Evolutionary conservation across 2,888 invertebrate species (phyloP).

Genomic region (Metalampra italica): DNA sequence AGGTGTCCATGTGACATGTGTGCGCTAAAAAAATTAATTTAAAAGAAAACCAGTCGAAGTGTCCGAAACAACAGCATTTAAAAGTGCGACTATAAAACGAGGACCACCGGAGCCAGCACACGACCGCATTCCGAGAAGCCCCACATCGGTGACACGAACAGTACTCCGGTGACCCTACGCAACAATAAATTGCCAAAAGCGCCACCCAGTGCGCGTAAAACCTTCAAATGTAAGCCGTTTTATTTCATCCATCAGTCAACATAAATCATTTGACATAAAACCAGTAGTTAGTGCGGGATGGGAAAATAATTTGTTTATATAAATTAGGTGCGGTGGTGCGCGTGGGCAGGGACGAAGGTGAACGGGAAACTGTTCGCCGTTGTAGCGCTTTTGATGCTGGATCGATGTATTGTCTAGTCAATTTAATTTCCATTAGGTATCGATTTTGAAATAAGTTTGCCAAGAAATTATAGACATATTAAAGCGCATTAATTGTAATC

Average conservation of each 20-base stretch:
- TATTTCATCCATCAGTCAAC: slow-evolving; percentile 27
- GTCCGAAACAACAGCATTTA: slow-evolving; percentile 28
- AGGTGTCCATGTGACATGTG: neutral
- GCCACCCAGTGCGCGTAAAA: slow-evolving; percentile 21
- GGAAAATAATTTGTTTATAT: slow-evolving; percentile 66
- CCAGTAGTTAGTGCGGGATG: slow-evolving; percentile 61
- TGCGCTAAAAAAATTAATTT: neutral
- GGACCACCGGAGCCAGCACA: slow-evolving; percentile 36
- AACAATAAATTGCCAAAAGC: slow-evolving; percentile 23
- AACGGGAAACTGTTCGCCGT: slow-evolving; percentile 33
- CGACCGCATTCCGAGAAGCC: slow-evolving; percentile 38
- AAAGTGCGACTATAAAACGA: slow-evolving; percentile 39
- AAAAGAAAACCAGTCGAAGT: slow-evolving; percentile 15
- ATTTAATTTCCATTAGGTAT: neutral
- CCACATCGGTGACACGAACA: slow-evolving; percentile 26
- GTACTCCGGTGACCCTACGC: slow-evolving; percentile 33
- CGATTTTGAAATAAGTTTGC: too few relatives aligned
- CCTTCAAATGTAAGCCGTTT: slow-evolving; percentile 19
- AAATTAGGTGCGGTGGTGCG: slow-evolving; percentile 47
- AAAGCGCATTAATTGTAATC: too few relatives aligned
- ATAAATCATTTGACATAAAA: slow-evolving; percentile 47
- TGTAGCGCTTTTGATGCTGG: slow-evolving; percentile 9
- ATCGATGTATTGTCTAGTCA: neutral
- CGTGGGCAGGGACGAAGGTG: slow-evolving; percentile 48
- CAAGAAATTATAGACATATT: too few relatives aligned